Conservation (phyloP, 2,113 vertebrate genomes). For the Notechis scutatus region DNA sequence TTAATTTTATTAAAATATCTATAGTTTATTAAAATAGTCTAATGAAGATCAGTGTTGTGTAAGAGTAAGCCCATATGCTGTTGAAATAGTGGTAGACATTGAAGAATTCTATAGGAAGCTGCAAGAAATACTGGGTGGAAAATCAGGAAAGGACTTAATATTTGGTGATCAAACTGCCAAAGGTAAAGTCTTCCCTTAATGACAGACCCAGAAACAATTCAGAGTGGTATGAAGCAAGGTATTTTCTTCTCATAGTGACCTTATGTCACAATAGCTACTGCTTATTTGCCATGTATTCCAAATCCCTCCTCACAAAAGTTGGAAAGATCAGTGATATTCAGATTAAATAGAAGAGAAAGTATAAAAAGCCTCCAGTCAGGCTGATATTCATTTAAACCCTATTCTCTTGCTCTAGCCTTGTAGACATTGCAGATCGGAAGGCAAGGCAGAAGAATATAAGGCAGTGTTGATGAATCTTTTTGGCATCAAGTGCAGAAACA, state of each 20-base stretch:
- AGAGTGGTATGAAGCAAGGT: background rate
- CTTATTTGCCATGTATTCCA: background rate
- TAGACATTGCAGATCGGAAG: background rate
- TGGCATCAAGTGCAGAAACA: no score
- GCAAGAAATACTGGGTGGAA: background rate
- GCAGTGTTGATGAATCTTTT: no score
- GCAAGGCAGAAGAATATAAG: background rate
- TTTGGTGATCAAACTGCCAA: background rate
- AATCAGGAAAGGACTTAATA: background rate
- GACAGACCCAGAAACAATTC: background rate
- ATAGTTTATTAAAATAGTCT: background rate
- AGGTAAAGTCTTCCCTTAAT: background rate
- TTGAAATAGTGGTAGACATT: background rate
- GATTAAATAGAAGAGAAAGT: background rate
- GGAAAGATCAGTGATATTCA: background rate
- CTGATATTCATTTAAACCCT: background rate
- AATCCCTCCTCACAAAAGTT: background rate
- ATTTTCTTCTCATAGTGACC: background rate
- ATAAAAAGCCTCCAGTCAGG: background rate
- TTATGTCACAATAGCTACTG: background rate
- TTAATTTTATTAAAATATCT: no score
- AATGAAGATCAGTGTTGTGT: background rate
- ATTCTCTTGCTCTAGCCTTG: background rate
- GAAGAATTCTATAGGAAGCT: background rate
- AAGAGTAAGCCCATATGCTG: background rate